A percentile compares a stretch with the other conserved stretches of the same genome.
phyloP scores from a whole-genome alignment of 2,888 invertebrate species.

The Acrocyrtus sp. region DNA sequence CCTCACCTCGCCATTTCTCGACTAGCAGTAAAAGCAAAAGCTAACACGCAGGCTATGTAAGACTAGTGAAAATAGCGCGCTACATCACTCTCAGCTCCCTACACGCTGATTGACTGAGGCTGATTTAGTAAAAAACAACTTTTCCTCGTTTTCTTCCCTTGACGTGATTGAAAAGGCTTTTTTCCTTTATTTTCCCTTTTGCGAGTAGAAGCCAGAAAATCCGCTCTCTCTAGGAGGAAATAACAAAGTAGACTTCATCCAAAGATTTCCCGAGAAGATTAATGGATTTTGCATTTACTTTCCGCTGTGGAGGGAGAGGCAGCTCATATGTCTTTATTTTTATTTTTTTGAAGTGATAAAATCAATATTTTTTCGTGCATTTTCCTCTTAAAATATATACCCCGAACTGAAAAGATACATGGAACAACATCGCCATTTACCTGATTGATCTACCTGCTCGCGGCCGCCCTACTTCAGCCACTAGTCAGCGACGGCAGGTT shows the following conservation, averaged over 20 bases:
- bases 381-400: background rate
- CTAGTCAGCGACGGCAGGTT: background rate
- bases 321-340: background rate
- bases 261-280: background rate
- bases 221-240: background rate
- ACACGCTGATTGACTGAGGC: background rate
- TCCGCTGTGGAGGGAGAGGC: background rate
- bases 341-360: conserved; percentile 1
- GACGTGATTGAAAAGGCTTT: conserved; percentile 6
- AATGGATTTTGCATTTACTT: background rate
- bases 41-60: no score
- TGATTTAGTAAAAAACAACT: background rate
- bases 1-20: background rate
- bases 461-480: conserved; percentile 15
- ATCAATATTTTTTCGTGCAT: conserved; percentile 14
- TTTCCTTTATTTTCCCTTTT: background rate
- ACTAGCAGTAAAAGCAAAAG: background rate
- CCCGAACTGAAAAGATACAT: conserved; percentile 14
- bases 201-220: background rate
- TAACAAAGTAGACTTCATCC: background rate
- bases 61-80: no score
- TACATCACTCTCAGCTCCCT: no score
- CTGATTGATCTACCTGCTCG: conserved; percentile 48
- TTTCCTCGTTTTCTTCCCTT: background rate
- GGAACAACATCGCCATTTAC: conserved; percentile 41